phyloP scores from a whole-genome alignment of 2,113 vertebrate genomes.

The Cyanoramphus novaezelandiae region DNA sequence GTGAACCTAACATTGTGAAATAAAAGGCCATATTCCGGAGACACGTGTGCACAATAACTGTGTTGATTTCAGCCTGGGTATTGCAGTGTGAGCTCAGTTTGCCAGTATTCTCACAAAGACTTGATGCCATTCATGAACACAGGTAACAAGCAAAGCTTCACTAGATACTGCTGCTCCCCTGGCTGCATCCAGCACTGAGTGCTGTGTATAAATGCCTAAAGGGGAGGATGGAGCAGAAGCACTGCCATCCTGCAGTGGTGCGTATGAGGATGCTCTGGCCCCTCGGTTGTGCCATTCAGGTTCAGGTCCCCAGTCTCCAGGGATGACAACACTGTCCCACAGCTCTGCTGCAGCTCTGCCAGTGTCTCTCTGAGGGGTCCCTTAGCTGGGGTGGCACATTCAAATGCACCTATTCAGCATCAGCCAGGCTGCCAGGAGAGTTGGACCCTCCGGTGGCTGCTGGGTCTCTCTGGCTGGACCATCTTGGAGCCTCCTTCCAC shows the following conservation, averaged over 20 bases:
- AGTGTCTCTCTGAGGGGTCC: not conserved
- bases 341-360: not conserved
- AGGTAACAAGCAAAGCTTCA: not conserved
- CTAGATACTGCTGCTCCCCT: not conserved
- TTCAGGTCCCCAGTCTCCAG: not conserved
- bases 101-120: not conserved
- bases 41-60: not conserved
- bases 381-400: not conserved
- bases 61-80: not conserved
- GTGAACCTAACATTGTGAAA: not conserved
- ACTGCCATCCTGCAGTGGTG: accelerated
- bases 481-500: not conserved
- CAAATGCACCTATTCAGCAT: accelerated
- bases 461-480: not conserved
- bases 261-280: not conserved
- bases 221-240: accelerated
- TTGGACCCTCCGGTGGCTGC: accelerated
- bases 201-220: accelerated
- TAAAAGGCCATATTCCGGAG: not conserved
- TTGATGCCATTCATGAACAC: not conserved
- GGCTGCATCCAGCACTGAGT: accelerated
- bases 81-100: not conserved
- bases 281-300: not conserved
- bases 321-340: accelerated
- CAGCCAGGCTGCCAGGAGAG: not conserved